Conservation (phyloP, 2,797 vertebrate species). For the Cossypha dichroa region DNA sequence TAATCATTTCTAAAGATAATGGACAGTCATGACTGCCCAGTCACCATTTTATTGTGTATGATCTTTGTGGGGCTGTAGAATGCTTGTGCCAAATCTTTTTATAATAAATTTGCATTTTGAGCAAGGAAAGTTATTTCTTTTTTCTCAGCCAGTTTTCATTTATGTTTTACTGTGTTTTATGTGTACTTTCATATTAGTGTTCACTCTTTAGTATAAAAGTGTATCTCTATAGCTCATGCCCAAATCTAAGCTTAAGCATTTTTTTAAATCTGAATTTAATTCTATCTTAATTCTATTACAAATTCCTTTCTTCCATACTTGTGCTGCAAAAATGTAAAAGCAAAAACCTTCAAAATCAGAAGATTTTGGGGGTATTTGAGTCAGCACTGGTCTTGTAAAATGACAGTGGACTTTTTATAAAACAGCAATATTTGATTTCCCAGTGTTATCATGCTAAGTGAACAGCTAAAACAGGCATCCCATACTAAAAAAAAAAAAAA, state of each 20-base stretch:
- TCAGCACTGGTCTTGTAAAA: neutral
- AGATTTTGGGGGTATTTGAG: neutral
- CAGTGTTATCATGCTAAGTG: neutral
- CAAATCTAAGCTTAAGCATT: neutral
- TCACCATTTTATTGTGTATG: conserved; percentile 6
- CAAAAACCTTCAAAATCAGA: neutral
- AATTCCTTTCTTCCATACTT: neutral
- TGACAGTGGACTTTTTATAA: neutral
- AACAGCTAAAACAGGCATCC: neutral
- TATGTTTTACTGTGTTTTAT: neutral
- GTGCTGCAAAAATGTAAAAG: neutral
- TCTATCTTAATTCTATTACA: neutral
- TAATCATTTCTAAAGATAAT: conserved; percentile 47
- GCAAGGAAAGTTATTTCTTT: neutral
- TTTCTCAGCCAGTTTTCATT: neutral
- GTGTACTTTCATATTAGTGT: neutral
- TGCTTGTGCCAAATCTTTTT: neutral
- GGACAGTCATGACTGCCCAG: neutral
- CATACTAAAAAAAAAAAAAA: neutral
- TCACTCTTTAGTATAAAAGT: neutral
- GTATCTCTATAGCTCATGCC: neutral
- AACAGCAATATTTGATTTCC: neutral
- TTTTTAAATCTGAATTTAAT: neutral
- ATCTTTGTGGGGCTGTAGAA: neutral
- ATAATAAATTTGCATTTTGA: neutral